phyloP scores from a whole-genome alignment of 2,888 invertebrate genomes.

The Rhingia rostrata region DNA sequence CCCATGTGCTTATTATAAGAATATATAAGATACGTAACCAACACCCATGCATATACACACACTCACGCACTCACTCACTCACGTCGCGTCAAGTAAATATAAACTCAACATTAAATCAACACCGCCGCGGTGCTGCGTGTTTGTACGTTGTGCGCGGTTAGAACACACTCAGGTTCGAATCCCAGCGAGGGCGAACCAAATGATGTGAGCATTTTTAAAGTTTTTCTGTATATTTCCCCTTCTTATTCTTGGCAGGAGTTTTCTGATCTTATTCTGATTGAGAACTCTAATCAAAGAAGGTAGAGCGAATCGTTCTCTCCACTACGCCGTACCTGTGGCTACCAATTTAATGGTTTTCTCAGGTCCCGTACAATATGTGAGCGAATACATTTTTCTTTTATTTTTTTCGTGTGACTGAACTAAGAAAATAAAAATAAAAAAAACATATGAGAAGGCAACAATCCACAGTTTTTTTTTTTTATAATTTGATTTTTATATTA shows the following conservation, averaged over 20 bases:
- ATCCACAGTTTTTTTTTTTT: too few relatives aligned
- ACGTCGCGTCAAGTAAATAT: not conserved
- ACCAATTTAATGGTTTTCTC: constrained; percentile 72
- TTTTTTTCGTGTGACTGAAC: not conserved
- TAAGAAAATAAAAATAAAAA: not conserved
- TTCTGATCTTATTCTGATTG: constrained; percentile 75
- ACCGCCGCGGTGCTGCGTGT: not conserved
- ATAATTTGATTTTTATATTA: too few relatives aligned
- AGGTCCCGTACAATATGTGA: constrained; percentile 75
- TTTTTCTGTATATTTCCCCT: constrained; percentile 74
- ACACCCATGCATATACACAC: too few relatives aligned
- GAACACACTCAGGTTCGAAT: constrained; percentile 18
- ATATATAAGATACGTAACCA: too few relatives aligned
- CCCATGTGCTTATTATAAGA: too few relatives aligned
- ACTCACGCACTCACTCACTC: not conserved
- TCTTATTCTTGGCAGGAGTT: constrained; percentile 80
- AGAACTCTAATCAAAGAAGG: constrained; percentile 82
- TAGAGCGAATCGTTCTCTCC: constrained; percentile 81
- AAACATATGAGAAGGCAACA: too few relatives aligned
- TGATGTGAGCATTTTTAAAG: constrained; percentile 16
- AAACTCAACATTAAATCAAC: fast-evolving
- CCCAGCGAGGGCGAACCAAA: not conserved
- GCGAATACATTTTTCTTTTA: constrained; percentile 77
- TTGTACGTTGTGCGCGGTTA: not conserved
- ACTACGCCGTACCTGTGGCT: constrained; percentile 79